A percentile compares a stretch with the other conserved stretches of the same genome.
Evolutionary conservation across 2,888 invertebrate species (phyloP).

Genomic region (Drosophila yooni): DNA sequence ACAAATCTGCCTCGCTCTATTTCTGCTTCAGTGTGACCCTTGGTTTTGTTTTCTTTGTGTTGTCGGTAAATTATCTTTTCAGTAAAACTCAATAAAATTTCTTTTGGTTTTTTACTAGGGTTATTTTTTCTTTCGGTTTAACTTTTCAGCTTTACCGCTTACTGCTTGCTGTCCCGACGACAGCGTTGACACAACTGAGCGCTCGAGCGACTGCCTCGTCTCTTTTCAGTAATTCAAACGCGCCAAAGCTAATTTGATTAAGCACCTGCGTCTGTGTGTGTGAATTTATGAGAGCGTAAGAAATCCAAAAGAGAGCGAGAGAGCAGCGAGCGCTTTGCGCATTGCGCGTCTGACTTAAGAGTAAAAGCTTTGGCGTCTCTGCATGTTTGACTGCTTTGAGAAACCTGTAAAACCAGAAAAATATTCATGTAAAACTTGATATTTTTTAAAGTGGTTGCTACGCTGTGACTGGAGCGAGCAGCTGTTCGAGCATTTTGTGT

Average conservation of each 20-base stretch:
- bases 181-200: conserved; percentile 81
- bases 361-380: conserved; percentile 54
- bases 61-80: conserved; percentile 14
- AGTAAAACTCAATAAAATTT: conserved; percentile 36
- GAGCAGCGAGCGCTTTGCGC: conserved; percentile 26
- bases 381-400: conserved; percentile 16
- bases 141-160: conserved; percentile 33
- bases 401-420: conserved; percentile 74
- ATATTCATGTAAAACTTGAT: conserved; percentile 58
- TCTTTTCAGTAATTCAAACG: conserved; percentile 68
- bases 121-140: conserved; percentile 15
- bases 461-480: conserved; percentile 42
- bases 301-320: conserved; percentile 1
- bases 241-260: conserved; percentile 77
- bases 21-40: conserved; percentile 49
- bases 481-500: conserved; percentile 38
- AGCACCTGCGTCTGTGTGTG: conserved; percentile 43
- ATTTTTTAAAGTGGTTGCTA: conserved; percentile 45
- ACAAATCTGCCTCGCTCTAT: conserved; percentile 71
- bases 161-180: conserved; percentile 74
- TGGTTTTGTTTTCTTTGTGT: conserved; percentile 17
- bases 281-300: conserved; percentile 16
- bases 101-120: conserved; percentile 17
- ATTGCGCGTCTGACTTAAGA: conserved; percentile 52
- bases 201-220: conserved; percentile 47